Conservation (phyloP, 2,113 vertebrate genomes). For the Chionodraco myersi region DNA sequence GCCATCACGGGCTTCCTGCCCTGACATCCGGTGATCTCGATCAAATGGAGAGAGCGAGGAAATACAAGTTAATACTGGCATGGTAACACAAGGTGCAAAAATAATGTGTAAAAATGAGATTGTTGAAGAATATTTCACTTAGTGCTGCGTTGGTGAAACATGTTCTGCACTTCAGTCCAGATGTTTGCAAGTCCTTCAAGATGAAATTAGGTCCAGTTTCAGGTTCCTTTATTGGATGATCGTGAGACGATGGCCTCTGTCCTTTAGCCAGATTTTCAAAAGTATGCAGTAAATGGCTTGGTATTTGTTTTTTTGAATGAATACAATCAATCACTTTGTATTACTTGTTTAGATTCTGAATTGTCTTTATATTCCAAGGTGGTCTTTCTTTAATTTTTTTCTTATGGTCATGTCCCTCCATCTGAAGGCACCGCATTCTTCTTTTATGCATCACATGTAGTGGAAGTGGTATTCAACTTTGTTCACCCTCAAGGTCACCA, state of each 20-base stretch:
- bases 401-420: conserved; percentile 6
- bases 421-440: conserved; percentile 65
- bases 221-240: conserved; percentile 24
- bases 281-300: conserved; percentile 32
- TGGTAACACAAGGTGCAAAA: conserved; percentile 46
- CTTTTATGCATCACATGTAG: conserved; percentile 8
- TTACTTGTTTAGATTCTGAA: conserved; percentile 23
- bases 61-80: conserved; percentile 3
- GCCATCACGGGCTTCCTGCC: conserved; percentile 18
- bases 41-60: conserved; percentile 12
- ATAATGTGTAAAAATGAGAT: conserved; percentile 41
- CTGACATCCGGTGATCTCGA: conserved; percentile 7
- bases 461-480: not conserved
- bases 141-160: conserved; percentile 5
- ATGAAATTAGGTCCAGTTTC: conserved; percentile 38
- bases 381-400: not conserved
- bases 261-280: conserved; percentile 15
- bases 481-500: not conserved
- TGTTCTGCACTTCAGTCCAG: conserved; percentile 23
- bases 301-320: conserved; percentile 14
- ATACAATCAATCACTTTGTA: conserved; percentile 25
- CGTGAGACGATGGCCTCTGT: conserved; percentile 16
- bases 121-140: conserved; percentile 30
- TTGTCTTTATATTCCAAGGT: conserved; percentile 17
- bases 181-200: conserved; percentile 35